A percentile compares a stretch with the other conserved stretches of the same genome.
phyloP scores from a whole-genome alignment of 2,888 invertebrate genomes.

The Neoascia interrupta region DNA sequence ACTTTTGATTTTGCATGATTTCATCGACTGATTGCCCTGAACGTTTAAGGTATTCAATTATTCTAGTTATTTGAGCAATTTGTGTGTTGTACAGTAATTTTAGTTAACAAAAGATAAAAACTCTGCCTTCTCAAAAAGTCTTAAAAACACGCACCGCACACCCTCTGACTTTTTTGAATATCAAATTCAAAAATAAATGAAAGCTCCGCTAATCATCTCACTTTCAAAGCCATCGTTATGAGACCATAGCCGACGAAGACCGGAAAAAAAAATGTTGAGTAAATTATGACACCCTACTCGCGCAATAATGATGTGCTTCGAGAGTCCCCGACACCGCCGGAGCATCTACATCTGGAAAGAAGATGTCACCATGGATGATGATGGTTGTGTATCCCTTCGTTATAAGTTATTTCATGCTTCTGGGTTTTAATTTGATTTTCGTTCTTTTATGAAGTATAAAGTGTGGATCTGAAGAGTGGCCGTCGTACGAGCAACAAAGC shows the following conservation, averaged over 20 bases:
- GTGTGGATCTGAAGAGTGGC: neutral
- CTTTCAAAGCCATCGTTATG: constrained; percentile 56
- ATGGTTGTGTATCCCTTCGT: constrained; percentile 23
- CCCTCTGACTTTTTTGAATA: constrained; percentile 16
- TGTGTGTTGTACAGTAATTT: too few relatives aligned
- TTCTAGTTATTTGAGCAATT: too few relatives aligned
- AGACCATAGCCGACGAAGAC: constrained; percentile 32
- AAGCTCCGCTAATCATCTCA: constrained; percentile 48
- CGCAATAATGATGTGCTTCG: constrained; percentile 17
- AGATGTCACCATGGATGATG: constrained; percentile 41
- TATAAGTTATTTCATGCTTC: constrained; percentile 44
- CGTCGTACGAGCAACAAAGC: constrained; percentile 27
- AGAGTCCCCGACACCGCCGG: constrained; percentile 13
- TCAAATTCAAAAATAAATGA: constrained; percentile 19
- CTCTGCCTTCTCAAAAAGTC: constrained; percentile 49
- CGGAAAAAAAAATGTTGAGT: constrained; percentile 21
- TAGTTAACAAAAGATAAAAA: too few relatives aligned
- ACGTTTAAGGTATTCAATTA: too few relatives aligned
- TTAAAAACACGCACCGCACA: constrained; percentile 39
- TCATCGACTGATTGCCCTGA: too few relatives aligned
- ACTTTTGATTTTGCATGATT: too few relatives aligned
- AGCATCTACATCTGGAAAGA: constrained; percentile 25
- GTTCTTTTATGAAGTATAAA: neutral
- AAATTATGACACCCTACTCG: constrained; percentile 33
- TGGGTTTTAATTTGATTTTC: constrained; percentile 35